These are phyloP conservation scores for Nematopogon swammerdamellus DNA, from an alignment of 2,888 invertebrate genomes.

Conservation along the genomic window DNA sequence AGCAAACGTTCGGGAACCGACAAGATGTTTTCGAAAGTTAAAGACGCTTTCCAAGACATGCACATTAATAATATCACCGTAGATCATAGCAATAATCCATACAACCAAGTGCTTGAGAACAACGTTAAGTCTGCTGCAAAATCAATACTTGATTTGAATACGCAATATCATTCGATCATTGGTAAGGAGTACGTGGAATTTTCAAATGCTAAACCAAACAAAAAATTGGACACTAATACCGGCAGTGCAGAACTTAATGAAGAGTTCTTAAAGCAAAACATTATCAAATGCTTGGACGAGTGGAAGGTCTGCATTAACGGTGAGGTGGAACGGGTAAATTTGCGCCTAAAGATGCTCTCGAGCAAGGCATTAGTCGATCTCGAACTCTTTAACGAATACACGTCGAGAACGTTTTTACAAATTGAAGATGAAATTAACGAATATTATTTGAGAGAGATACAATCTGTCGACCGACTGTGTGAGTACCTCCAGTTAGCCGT, in stretches of 20 bases:
- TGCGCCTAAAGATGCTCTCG: slow-evolving; percentile 35
- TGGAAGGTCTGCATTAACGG: slow-evolving; percentile 56
- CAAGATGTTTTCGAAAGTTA: slow-evolving; percentile 33
- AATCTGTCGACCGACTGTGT: slow-evolving; percentile 47
- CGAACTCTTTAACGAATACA: slow-evolving; percentile 37
- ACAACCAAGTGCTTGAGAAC: slow-evolving; percentile 36
- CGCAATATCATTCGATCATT: slow-evolving; percentile 28
- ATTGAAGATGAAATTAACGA: slow-evolving; percentile 41
- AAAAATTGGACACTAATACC: slow-evolving; percentile 14
- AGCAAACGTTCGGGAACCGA: slow-evolving; percentile 35
- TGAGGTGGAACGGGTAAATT: slow-evolving; percentile 48
- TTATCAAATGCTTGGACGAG: slow-evolving; percentile 48
- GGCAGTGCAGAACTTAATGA: slow-evolving; percentile 14
- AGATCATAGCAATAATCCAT: slow-evolving; percentile 41
- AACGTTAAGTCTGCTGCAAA: slow-evolving; percentile 37
- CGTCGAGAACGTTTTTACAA: slow-evolving; percentile 38
- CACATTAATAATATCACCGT: slow-evolving; percentile 33
- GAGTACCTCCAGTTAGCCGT: slow-evolving; percentile 49
- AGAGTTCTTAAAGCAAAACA: slow-evolving; percentile 35
- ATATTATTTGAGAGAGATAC: slow-evolving; percentile 39
- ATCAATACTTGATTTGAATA: slow-evolving; percentile 30
- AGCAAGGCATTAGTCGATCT: slow-evolving; percentile 37
- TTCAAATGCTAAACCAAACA: slow-evolving; percentile 25
- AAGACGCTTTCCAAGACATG: slow-evolving; percentile 30
- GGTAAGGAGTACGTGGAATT: slow-evolving; percentile 35